Evolutionary conservation across 1,140 invertebrate genomes (phyloP).

Genomic region (Bombus pascuorum): DNA sequence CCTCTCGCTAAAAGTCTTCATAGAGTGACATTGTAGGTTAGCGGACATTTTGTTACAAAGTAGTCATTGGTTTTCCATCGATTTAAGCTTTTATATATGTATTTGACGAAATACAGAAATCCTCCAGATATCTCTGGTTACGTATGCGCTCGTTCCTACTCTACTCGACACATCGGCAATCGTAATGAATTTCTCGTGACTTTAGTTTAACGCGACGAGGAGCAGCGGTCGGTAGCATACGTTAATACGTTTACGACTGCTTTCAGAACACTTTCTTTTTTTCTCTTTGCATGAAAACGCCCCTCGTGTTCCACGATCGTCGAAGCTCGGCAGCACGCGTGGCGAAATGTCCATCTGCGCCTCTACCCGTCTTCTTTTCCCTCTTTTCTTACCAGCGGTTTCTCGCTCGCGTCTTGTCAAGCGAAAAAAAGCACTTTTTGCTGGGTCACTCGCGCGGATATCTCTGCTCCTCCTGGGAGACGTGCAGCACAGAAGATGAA

Average conservation of each 20-base stretch:
- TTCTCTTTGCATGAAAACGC: constrained; percentile 36
- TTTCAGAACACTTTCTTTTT: constrained; percentile 16
- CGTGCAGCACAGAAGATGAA: constrained; percentile 48
- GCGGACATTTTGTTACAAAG: constrained; percentile 5
- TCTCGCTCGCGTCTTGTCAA: constrained; percentile 15
- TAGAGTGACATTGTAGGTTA: neutral
- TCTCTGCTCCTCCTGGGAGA: constrained; percentile 66
- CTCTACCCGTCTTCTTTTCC: neutral
- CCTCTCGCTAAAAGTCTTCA: neutral
- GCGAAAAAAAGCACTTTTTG: constrained; percentile 56
- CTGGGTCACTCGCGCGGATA: constrained; percentile 37
- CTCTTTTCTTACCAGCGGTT: neutral
- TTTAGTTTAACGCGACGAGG: neutral
- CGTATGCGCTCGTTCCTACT: neutral
- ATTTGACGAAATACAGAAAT: neutral
- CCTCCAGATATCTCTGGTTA: neutral
- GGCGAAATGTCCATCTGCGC: constrained; percentile 52
- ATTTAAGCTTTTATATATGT: neutral
- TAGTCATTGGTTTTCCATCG: neutral
- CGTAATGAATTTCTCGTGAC: constrained; percentile 15
- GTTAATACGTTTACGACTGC: constrained; percentile 50
- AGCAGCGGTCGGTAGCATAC: neutral
- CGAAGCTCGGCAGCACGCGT: constrained; percentile 43
- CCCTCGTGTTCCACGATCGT: constrained; percentile 47
- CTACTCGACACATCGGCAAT: neutral